A percentile compares a stretch with the other conserved stretches of the same genome.
These are phyloP conservation scores for Xenopus laevis DNA, from an alignment of 2,113 vertebrate genomes.

Conservation along the genomic window DNA sequence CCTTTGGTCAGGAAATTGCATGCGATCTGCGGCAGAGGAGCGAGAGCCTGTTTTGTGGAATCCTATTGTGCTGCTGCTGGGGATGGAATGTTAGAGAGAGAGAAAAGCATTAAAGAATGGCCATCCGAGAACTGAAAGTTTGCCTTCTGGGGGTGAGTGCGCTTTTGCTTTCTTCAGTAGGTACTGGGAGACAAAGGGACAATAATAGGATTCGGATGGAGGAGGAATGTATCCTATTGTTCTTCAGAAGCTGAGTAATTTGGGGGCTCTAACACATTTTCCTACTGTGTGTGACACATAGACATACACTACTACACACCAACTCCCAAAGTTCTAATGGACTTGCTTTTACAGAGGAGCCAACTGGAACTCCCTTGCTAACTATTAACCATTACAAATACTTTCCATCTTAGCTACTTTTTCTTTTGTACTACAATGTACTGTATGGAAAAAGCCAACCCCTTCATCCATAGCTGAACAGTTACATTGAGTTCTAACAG, in stretches of 20 bases:
- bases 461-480: too few species aligned
- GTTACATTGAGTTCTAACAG: too few species aligned
- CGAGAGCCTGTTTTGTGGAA: constrained; percentile 11
- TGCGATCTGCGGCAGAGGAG: constrained; percentile 25
- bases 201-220: too few species aligned
- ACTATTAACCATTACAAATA: too few species aligned
- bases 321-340: not conserved
- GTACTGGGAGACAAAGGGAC: not conserved
- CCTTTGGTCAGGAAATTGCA: constrained; percentile 36
- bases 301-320: not conserved
- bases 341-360: constrained; percentile 2
- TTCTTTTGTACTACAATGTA: too few species aligned
- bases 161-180: constrained; percentile 2
- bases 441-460: too few species aligned
- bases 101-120: constrained; percentile 62
- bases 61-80: constrained; percentile 15
- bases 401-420: too few species aligned
- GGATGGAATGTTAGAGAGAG: constrained; percentile 47
- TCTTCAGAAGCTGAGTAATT: not conserved
- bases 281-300: not conserved
- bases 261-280: not conserved
- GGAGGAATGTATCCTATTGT: too few species aligned
- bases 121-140: constrained; percentile 93
- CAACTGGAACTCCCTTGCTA: not conserved
- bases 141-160: constrained; percentile 93